phyloP scores from a whole-genome alignment of 2,797 vertebrate genomes.

The Spinus pinus region DNA sequence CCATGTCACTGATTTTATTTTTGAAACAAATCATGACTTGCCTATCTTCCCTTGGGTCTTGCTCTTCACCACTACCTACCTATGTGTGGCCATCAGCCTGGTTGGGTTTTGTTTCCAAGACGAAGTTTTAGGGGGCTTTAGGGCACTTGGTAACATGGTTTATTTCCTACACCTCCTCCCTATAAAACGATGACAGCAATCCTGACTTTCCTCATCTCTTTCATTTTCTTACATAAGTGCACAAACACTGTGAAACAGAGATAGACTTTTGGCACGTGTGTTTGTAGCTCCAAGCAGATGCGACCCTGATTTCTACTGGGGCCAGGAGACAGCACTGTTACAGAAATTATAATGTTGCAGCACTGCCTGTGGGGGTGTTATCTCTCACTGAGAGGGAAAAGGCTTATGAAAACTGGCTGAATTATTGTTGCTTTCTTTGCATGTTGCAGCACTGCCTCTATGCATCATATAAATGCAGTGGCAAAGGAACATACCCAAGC shows the following conservation, averaged over 20 bases:
- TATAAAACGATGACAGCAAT: background rate
- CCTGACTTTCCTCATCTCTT: background rate
- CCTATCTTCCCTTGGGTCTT: background rate
- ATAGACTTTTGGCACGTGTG: background rate
- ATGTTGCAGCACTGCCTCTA: background rate
- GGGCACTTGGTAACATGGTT: background rate
- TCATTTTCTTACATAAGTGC: background rate
- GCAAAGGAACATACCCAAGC: background rate
- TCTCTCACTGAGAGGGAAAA: background rate
- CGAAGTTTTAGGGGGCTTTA: background rate
- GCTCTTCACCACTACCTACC: background rate
- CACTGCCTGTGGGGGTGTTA: background rate
- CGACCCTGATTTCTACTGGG: fast-evolving
- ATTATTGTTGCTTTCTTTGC: background rate
- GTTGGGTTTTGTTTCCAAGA: background rate
- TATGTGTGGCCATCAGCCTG: background rate
- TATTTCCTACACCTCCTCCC: background rate
- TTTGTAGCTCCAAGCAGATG: background rate
- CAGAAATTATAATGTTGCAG: background rate
- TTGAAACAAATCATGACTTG: background rate
- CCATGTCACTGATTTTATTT: background rate
- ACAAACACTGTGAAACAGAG: background rate
- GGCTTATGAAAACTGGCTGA: background rate
- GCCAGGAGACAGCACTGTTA: background rate
- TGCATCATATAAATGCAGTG: background rate